Percentiles rank a stretch among this genome's conserved stretches.
Evolutionary conservation across 2,888 invertebrate species (phyloP).

Genomic region (Cataglyphis rosenhaueri): DNA sequence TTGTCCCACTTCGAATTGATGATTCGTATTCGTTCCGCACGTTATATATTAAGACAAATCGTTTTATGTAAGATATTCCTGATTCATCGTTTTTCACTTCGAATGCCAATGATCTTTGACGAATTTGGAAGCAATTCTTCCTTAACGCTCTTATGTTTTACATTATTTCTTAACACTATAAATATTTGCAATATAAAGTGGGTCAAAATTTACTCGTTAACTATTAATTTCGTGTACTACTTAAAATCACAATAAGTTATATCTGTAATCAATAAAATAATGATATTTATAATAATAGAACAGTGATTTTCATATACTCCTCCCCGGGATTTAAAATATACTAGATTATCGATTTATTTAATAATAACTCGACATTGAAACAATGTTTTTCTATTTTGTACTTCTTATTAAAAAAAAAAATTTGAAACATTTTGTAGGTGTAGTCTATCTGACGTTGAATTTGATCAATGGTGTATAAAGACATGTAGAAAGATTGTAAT

Average conservation of each 20-base stretch:
- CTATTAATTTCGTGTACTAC: neutral
- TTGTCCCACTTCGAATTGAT: conserved; percentile 47
- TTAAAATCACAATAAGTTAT: conserved; percentile 2
- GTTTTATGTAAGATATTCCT: neutral
- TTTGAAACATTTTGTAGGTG: neutral
- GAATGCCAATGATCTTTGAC: too few species aligned
- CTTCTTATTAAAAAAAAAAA: neutral
- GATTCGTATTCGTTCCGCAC: conserved; percentile 19
- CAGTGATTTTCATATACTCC: neutral
- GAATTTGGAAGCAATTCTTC: neutral
- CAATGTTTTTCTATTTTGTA: neutral
- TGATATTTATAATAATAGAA: neutral
- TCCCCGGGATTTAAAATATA: neutral
- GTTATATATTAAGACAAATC: conserved; percentile 23
- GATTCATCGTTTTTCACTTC: conserved; percentile 2
- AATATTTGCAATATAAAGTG: neutral
- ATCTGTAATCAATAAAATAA: neutral
- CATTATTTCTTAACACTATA: neutral
- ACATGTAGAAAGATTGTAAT: neutral
- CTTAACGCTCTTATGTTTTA: neutral
- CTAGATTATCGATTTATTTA: neutral
- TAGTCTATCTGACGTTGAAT: neutral
- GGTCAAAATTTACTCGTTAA: neutral
- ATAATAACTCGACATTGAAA: neutral
- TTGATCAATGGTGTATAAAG: neutral